Conservation (phyloP, 35 echinoderm and acorn worm species). For the Anneissia japonica region DNA sequence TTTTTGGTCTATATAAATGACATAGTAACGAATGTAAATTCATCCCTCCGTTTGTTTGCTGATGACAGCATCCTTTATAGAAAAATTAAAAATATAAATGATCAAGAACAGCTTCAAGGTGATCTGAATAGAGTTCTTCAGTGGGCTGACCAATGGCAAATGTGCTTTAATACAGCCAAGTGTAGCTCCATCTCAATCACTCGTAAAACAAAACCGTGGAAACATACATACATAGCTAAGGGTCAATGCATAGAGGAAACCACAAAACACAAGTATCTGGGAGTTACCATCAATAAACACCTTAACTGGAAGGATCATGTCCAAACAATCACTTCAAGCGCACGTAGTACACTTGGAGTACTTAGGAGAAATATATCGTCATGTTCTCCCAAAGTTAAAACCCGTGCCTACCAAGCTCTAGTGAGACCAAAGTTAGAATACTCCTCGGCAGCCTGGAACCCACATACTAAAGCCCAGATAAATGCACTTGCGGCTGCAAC, state of each 20-base stretch:
- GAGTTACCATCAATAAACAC: background rate
- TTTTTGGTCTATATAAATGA: slow-evolving; percentile 32
- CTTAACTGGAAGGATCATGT: background rate
- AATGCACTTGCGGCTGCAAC: slow-evolving; percentile 18
- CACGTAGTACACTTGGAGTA: background rate
- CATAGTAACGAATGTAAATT: background rate
- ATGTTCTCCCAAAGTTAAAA: background rate
- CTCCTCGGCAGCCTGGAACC: slow-evolving; percentile 20
- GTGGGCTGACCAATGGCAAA: slow-evolving; percentile 6
- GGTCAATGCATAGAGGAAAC: background rate
- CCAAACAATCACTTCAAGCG: background rate
- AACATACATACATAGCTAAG: background rate
- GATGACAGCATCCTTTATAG: slow-evolving; percentile 16
- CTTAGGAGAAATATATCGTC: slow-evolving; percentile 26
- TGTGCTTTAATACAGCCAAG: background rate
- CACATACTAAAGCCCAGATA: slow-evolving; percentile 4
- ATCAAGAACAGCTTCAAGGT: background rate
- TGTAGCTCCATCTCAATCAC: background rate
- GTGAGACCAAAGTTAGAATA: slow-evolving; percentile 51
- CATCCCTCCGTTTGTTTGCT: background rate
- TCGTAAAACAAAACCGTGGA: background rate
- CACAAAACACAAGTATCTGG: background rate
- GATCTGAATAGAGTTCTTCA: background rate
- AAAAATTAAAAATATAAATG: background rate
- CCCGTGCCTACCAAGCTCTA: slow-evolving; percentile 19